Evolutionary conservation across 2,888 invertebrate species (phyloP), one percentile per base, ranked within the genome.

Genomic region (Caenorhabditis drosophilae): DNA sequence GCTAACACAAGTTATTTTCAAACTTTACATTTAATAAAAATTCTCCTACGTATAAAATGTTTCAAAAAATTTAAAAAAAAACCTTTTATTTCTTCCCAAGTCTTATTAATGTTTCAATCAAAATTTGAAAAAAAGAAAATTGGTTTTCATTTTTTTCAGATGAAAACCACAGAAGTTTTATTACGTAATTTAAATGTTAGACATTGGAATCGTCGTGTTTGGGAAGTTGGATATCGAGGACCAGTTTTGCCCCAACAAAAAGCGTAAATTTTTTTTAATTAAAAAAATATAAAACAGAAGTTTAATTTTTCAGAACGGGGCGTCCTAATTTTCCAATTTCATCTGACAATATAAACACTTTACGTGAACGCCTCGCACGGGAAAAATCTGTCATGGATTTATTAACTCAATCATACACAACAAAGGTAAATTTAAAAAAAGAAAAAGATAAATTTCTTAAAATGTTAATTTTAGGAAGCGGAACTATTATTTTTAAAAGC

Each of bases 161-260:
- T 75, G 75, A 61, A 66, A 57, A 57, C 73, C 2, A 52, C 67
- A 26, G 50, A 59, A 31, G 63, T 60, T 20, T 38, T 67, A 2
- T 38, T 52, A 18, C 54, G 76, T 31, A 80, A 80, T 60, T 59
- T 80, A 48, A 80, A 80, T 59, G 63, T 62, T 20, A 44, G 70
- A 11, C 76, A 79, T 42, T 82, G 82, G 82, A 71, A 81, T 64
- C 69, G 81, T 41, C 62, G 77, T 35, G 66, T 77, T n/a, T 82
- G 80, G 80, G 77, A 82, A 57, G 68, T 78, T 50, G 82, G 82
- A 41, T 82, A 82, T 54, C 67, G 75, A 15, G 82, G 82, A 41
- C 71, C 75, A 4, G 72, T 75, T 35, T 60, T 78, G 36, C 73
- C 81, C 0, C 75, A 75, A 38, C 73, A 74, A 42, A 79, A 80